Evolutionary conservation across 2,113 vertebrate genomes (phyloP).

Genomic region (Verasper variegatus): DNA sequence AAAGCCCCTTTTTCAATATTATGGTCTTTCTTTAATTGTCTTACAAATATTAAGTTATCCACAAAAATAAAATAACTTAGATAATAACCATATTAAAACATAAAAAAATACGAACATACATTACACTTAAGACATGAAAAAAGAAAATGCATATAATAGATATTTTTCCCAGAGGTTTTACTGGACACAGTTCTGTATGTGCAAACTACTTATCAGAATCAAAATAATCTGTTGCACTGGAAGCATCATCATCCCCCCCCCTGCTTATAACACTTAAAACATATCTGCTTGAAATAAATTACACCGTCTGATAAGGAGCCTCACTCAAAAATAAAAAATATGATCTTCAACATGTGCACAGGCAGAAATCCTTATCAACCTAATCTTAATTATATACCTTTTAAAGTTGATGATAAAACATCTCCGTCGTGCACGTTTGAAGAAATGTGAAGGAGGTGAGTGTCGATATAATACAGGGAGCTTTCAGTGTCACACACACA

Average conservation of each 20-base stretch:
- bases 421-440: constrained; percentile 39
- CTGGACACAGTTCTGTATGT: constrained; percentile 76
- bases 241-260: constrained; percentile 47
- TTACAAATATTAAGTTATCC: constrained; percentile 88
- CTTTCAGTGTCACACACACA: constrained; percentile 47
- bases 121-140: constrained; percentile 77
- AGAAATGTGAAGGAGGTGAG: constrained; percentile 55
- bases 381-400: constrained; percentile 33
- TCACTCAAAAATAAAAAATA: constrained; percentile 31
- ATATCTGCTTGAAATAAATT: constrained; percentile 70
- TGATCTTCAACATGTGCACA: constrained; percentile 46
- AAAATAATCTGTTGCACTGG: constrained; percentile 61
- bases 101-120: constrained; percentile 81
- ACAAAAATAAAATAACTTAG: constrained; percentile 89
- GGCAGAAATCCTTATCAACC: constrained; percentile 39
- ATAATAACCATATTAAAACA: constrained; percentile 81
- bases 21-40: constrained; percentile 76
- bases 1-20: constrained; percentile 68
- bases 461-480: constrained; percentile 52
- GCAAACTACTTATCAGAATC: constrained; percentile 78
- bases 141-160: constrained; percentile 70
- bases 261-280: constrained; percentile 60
- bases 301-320: constrained; percentile 65
- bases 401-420: constrained; percentile 25
- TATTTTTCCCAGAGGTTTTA: constrained; percentile 73